These are phyloP conservation scores for Ommatoiulus sabulosus DNA, from an alignment of 2,888 invertebrate species.

Conservation along the genomic window DNA sequence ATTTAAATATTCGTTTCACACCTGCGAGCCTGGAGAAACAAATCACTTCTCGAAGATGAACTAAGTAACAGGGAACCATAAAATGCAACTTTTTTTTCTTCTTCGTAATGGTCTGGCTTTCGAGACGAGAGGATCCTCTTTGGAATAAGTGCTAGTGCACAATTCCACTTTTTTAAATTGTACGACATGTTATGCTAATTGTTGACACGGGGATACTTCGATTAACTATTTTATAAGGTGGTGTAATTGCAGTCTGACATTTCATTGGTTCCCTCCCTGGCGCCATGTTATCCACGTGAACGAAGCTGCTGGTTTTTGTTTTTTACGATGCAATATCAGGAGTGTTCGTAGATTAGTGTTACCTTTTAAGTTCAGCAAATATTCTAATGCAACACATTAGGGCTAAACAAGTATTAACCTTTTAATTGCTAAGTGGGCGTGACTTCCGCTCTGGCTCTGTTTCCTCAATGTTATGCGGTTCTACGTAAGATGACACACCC, in stretches of 20 bases:
- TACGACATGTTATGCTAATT: not conserved
- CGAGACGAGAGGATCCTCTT: not conserved
- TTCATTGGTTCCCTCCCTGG: not conserved
- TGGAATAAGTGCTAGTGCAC: not conserved
- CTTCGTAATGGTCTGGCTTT: not conserved
- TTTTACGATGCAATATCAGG: no score
- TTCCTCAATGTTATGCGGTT: no score
- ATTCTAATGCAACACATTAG: no score
- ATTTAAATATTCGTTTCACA: constrained; percentile 36
- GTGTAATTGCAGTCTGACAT: not conserved
- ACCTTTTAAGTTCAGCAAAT: no score
- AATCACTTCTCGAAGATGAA: constrained; percentile 17
- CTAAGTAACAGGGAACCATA: constrained; percentile 19
- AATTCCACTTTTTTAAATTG: not conserved
- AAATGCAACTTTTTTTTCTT: not conserved
- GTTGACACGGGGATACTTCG: no score
- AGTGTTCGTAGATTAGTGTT: no score
- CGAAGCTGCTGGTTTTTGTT: no score
- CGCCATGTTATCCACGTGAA: not conserved
- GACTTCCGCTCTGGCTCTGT: no score
- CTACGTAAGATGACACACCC: no score
- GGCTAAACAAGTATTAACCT: no score
- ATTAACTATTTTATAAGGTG: not conserved
- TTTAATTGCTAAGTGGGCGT: no score
- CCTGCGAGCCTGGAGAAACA: constrained; percentile 13